phyloP scores from a whole-genome alignment of 1,140 invertebrate species.

The Cotesia glomerata region DNA sequence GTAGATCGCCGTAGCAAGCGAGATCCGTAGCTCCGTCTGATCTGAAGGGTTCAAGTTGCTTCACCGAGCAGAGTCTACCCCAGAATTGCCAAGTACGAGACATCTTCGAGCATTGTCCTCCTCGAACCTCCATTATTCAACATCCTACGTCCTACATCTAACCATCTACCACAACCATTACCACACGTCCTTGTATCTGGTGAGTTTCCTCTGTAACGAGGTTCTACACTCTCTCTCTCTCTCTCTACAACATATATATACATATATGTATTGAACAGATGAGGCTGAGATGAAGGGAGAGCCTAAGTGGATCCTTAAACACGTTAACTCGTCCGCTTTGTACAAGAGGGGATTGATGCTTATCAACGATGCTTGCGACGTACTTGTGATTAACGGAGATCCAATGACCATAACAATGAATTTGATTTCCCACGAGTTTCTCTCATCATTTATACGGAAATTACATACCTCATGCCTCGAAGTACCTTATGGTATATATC shows the following conservation, averaged over 20 bases:
- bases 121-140: neutral
- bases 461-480: neutral
- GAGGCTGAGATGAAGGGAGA: neutral
- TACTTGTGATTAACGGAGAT: slow-evolving; percentile 33
- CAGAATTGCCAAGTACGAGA: neutral
- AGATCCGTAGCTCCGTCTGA: slow-evolving; percentile 17
- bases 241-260: too few species aligned
- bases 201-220: slow-evolving; percentile 18
- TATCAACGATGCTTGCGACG: slow-evolving; percentile 32
- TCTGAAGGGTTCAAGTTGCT: neutral
- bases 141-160: too few species aligned
- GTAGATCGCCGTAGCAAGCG: slow-evolving; percentile 27
- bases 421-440: slow-evolving; percentile 11
- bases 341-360: slow-evolving; percentile 20
- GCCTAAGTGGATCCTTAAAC: slow-evolving; percentile 35
- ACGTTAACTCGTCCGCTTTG: slow-evolving; percentile 25
- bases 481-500: neutral
- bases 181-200: too few species aligned
- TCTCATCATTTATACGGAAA: neutral
- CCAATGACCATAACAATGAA: slow-evolving; percentile 33
- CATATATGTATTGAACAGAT: neutral
- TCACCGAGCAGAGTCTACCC: neutral
- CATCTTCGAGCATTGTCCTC: slow-evolving; percentile 25
- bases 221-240: slow-evolving; percentile 6
- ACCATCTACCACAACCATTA: too few species aligned